A percentile compares a stretch with the other conserved stretches of the same genome.
Evolutionary conservation across 2,888 invertebrate species (phyloP).

Genomic region (Tridacna gigas): DNA sequence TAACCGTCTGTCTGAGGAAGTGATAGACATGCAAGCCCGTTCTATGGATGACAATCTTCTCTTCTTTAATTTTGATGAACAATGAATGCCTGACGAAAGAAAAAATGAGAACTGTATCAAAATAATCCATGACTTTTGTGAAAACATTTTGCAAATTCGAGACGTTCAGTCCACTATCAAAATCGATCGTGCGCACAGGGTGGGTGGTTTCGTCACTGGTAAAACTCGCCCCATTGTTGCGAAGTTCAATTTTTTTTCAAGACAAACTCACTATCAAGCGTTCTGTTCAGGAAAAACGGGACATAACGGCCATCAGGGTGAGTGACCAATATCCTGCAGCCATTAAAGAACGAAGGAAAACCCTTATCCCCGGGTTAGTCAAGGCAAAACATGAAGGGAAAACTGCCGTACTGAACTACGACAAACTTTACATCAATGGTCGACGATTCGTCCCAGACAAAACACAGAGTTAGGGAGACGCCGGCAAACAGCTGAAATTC

Average conservation of each 20-base stretch:
- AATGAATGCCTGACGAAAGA: not conserved
- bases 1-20: not conserved
- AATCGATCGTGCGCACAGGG: not conserved
- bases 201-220: not conserved
- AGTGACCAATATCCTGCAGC: not conserved
- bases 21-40: slow-evolving; percentile 3
- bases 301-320: not conserved
- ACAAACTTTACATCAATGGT: not conserved
- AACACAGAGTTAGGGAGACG: not conserved
- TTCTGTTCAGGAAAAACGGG: not conserved
- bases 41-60: not conserved
- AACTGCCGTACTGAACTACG: not conserved
- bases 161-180: not conserved
- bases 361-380: slow-evolving; percentile 7
- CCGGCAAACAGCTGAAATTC: slow-evolving; percentile 10
- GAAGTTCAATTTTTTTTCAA: not conserved
- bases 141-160: no score
- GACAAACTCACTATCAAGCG: not conserved
- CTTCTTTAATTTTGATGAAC: not conserved
- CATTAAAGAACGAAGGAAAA: not conserved
- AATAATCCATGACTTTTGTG: no score
- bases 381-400: slow-evolving; percentile 8
- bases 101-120: slow-evolving; percentile 4
- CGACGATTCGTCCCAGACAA: not conserved
- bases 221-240: not conserved